phyloP scores from a whole-genome alignment of 2,797 vertebrate genomes.

The Xenops minutus region DNA sequence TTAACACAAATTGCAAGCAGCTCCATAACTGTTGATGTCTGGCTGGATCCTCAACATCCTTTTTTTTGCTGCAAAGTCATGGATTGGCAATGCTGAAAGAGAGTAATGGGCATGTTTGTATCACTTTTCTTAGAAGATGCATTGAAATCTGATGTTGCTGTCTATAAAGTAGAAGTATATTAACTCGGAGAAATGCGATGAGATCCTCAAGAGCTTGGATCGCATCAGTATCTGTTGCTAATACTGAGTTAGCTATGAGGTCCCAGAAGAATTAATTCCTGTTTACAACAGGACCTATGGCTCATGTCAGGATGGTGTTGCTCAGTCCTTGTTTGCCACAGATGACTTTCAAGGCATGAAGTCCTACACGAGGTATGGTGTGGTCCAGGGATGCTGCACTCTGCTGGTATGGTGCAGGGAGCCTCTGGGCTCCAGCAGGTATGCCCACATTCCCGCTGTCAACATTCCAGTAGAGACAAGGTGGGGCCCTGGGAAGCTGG shows the following conservation, averaged over 20 bases:
- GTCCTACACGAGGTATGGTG: fast-evolving
- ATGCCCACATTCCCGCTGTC: fast-evolving
- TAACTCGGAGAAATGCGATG: background rate
- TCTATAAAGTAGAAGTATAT: background rate
- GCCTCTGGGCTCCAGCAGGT: background rate
- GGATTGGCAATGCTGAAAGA: background rate
- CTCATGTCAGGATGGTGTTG: background rate
- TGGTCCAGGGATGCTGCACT: background rate
- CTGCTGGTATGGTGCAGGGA: background rate
- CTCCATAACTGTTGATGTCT: background rate
- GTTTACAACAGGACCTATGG: background rate
- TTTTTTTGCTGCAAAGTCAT: background rate
- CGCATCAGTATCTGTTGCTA: background rate
- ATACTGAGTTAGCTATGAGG: background rate
- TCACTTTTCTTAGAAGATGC: background rate
- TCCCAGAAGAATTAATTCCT: background rate
- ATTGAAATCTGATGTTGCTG: background rate
- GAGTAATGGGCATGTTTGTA: background rate
- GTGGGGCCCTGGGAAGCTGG: background rate
- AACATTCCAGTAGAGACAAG: background rate
- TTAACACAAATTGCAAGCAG: background rate
- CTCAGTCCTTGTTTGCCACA: background rate
- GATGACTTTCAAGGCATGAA: background rate
- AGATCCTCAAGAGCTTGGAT: background rate
- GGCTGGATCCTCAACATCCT: background rate